These are phyloP conservation scores for Drusus annulatus DNA, from an alignment of 1,140 invertebrate genomes.

Conservation along the genomic window DNA sequence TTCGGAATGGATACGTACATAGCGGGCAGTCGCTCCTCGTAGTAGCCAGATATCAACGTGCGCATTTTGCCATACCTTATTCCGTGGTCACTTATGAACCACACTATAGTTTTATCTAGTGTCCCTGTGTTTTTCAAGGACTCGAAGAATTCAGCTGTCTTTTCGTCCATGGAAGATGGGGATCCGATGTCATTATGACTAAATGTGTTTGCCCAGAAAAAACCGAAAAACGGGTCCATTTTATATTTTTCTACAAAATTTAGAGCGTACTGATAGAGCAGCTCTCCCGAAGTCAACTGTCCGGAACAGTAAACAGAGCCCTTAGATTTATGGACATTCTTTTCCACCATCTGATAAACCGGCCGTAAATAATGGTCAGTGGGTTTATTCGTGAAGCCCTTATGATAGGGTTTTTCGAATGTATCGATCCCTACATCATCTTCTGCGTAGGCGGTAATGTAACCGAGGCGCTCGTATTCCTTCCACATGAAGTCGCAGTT, in stretches of 20 bases:
- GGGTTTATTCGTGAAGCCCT: constrained; percentile 67
- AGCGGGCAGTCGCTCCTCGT: constrained; percentile 89
- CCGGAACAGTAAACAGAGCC: constrained; percentile 72
- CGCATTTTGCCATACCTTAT: constrained; percentile 84
- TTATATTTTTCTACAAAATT: constrained; percentile 76
- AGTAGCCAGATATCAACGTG: constrained; percentile 80
- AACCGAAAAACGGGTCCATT: constrained; percentile 75
- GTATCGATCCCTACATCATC: constrained; percentile 66
- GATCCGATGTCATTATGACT: constrained; percentile 79
- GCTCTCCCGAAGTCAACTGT: constrained; percentile 71
- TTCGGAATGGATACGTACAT: constrained; percentile 81
- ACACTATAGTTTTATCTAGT: constrained; percentile 75
- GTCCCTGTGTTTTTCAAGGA: constrained; percentile 66
- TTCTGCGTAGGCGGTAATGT: constrained; percentile 64
- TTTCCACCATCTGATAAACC: constrained; percentile 75
- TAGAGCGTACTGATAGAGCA: constrained; percentile 74
- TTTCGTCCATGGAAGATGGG: constrained; percentile 73
- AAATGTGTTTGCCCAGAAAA: constrained; percentile 81
- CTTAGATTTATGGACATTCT: constrained; percentile 63
- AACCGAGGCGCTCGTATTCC: constrained; percentile 65
- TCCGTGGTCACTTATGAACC: constrained; percentile 91
- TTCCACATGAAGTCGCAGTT: constrained; percentile 65
- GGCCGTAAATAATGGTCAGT: constrained; percentile 84
- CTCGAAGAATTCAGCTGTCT: constrained; percentile 70
- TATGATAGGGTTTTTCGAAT: constrained; percentile 61